Evolutionary conservation across 2,797 vertebrate species (phyloP), one percentile per base, ranked within the genome.

Genomic region (Neosilurus mollespiculum): DNA sequence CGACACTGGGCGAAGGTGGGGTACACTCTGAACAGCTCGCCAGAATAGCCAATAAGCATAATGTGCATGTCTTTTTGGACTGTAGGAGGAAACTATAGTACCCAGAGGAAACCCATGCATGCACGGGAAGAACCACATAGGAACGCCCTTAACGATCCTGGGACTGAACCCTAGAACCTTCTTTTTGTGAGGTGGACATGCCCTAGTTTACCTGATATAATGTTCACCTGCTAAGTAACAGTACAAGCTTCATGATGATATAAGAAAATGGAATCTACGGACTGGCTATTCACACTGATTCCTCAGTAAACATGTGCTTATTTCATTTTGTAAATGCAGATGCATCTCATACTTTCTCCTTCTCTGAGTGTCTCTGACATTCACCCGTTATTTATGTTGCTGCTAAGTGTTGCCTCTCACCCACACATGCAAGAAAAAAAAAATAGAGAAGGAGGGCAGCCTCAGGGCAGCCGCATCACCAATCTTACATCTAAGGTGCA

Each of bases 361-460:
- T 16, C 4, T 43, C 11, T 16, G 6, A n/a, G 20, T 65, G 22
- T 78, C 77, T 78, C 24, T 8, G 12, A 15, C 14, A 62, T n/a
- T n/a, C 58, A 20, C 9, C 16, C 62, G 30, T 65, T 78, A 78
- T 78, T 78, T 65, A 70, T 81, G 56, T 61, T 61, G 83, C 87
- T 89, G 91, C 87, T 89, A 75, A 76, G 67, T 77, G 79, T 51
- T 85, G 30, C n/a, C n/a, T 14, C 51, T 84, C 67, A 78, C 83
- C 73, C 80, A 83, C 81, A 80, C 85, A 78, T 51, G 51, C 49
- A 51, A 43, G 22, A 54, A 37, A 43, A 59, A 77, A 71, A 81
- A 34, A 51, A 30, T 18, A 65, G 58, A 54, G 43, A 81, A 70
- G 51, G 65, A 81, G n/a, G 61, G 69, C 80, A 70, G 84, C 84